phyloP scores from a whole-genome alignment of 1,140 invertebrate species.

The Drosophila serrata region DNA sequence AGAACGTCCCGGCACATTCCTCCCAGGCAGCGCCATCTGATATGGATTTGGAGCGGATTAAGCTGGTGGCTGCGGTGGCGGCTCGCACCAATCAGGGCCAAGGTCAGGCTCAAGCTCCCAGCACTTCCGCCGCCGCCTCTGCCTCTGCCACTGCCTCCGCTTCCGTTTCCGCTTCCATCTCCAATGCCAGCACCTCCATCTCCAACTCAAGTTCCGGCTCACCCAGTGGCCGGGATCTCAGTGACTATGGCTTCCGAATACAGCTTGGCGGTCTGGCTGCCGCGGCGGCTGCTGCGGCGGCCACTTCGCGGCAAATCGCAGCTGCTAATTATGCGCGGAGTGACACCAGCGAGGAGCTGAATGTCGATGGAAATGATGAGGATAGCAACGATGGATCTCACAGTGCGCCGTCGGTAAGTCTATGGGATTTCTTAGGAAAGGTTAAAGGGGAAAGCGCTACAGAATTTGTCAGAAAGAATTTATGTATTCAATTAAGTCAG shows the following conservation, averaged over 20 bases:
- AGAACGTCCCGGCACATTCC: constrained; percentile 56
- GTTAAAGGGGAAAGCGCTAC: neutral
- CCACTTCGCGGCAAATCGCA: constrained; percentile 79
- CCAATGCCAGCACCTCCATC: constrained; percentile 46
- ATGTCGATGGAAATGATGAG: constrained; percentile 84
- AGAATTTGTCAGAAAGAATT: neutral
- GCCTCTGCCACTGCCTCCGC: constrained; percentile 7
- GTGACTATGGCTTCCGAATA: constrained; percentile 85
- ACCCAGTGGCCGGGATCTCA: constrained; percentile 73
- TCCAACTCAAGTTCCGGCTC: constrained; percentile 55
- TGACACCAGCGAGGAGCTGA: constrained; percentile 84
- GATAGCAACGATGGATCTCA: constrained; percentile 81
- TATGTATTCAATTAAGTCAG: neutral
- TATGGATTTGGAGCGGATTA: constrained; percentile 84
- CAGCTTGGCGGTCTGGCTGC: constrained; percentile 83
- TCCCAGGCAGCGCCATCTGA: constrained; percentile 46
- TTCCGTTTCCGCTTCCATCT: constrained; percentile 24
- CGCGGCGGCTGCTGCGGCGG: constrained; percentile 78
- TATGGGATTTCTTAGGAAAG: neutral
- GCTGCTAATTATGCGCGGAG: constrained; percentile 83
- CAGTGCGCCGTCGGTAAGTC: constrained; percentile 83
- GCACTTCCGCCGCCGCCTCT: constrained; percentile 39
- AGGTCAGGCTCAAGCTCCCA: constrained; percentile 32
- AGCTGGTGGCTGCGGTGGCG: constrained; percentile 78
- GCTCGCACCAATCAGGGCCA: constrained; percentile 53